These are phyloP conservation scores for Pristionchus mayeri DNA, from an alignment of 2,888 invertebrate species.

Conservation along the genomic window DNA sequence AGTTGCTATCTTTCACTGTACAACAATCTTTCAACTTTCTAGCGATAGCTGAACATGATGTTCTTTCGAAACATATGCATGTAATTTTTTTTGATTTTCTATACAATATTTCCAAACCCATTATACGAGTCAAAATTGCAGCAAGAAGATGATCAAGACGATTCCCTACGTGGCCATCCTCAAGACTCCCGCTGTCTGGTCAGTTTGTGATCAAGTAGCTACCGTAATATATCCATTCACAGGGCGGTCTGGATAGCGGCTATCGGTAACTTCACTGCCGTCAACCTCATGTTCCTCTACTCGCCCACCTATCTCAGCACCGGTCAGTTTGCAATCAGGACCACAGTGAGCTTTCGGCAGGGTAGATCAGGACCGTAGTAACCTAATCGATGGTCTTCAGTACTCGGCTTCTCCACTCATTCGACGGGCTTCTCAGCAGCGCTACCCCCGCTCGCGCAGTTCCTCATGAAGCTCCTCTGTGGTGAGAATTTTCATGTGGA, in stretches of 20 bases:
- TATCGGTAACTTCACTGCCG: conserved; percentile 66
- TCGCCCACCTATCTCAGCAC: conserved; percentile 59
- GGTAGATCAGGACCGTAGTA: background rate
- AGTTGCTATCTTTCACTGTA: no score
- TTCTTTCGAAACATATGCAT: no score
- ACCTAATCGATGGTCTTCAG: conserved; percentile 51
- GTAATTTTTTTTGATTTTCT: no score
- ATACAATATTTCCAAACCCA: no score
- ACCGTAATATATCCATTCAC: no score
- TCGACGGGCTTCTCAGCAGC: conserved; percentile 73
- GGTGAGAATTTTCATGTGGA: no score
- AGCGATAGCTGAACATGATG: no score
- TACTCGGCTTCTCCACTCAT: conserved; percentile 72
- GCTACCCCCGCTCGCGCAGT: conserved; percentile 72
- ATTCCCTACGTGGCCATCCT: conserved; percentile 64
- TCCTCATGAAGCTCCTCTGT: conserved; percentile 67
- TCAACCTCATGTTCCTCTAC: conserved; percentile 69
- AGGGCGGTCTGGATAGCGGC: conserved; percentile 69
- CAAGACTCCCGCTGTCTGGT: conserved; percentile 64
- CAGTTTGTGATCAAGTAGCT: no score
- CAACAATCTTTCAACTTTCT: no score
- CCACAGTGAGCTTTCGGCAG: background rate
- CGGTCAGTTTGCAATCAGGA: background rate
- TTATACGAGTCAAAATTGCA: no score
- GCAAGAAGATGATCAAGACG: conserved; percentile 57